Conservation (phyloP, 1,140 invertebrate species). For the Hesperophylax magnus region DNA sequence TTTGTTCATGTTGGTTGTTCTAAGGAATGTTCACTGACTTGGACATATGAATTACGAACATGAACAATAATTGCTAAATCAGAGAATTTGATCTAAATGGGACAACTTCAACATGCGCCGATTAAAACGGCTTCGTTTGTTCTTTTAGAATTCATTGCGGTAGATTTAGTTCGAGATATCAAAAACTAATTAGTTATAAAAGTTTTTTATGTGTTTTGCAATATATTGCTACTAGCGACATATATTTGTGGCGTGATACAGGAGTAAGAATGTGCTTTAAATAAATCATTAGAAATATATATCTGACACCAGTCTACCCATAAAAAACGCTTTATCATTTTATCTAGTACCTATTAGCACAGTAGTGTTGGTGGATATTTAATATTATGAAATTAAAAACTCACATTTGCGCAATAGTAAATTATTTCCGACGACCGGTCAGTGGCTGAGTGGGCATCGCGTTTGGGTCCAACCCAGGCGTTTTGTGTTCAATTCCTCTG, state of each 20-base stretch:
- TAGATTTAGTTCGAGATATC: conserved; percentile 30
- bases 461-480: no score
- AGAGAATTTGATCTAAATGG: conserved; percentile 17
- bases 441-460: no score
- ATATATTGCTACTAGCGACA: not conserved
- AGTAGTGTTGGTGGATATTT: no score
- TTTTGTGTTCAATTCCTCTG: no score
- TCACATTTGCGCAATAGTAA: no score
- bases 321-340: no score
- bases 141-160: conserved; percentile 13
- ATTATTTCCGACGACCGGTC: no score
- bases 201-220: conserved; percentile 10
- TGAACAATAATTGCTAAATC: conserved; percentile 2
- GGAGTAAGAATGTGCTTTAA: not conserved
- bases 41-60: not conserved
- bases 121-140: conserved; percentile 24
- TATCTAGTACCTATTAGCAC: no score
- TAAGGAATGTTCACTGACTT: not conserved
- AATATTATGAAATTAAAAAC: no score
- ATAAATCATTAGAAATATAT: no score
- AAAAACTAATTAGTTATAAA: conserved; percentile 31
- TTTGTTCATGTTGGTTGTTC: no score
- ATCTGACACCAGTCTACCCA: no score
- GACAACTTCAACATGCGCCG: conserved; percentile 12
- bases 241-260: not conserved